These are phyloP conservation scores for Nasonia giraulti DNA, from an alignment of 1,140 invertebrate species.

Conservation along the genomic window DNA sequence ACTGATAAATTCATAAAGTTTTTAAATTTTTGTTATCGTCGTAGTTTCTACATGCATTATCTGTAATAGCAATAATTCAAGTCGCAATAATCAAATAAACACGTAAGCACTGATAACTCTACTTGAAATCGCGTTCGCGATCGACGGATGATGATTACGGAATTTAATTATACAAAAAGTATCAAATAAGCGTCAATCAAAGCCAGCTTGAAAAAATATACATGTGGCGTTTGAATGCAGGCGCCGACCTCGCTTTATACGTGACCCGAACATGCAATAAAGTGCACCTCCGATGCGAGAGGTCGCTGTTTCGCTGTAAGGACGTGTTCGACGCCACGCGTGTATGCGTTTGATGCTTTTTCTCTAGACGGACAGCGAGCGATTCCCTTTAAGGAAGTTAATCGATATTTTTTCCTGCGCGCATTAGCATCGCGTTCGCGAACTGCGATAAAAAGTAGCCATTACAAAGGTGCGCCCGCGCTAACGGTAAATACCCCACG, in stretches of 20 bases:
- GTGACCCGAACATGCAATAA: neutral
- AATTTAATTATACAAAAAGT: neutral
- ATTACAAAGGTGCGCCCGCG: neutral
- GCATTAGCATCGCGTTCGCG: neutral
- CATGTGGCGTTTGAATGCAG: neutral
- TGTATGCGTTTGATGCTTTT: no score
- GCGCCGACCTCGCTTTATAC: no score
- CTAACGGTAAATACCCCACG: neutral
- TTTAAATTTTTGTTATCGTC: no score
- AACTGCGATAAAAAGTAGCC: neutral
- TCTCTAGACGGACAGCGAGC: no score
- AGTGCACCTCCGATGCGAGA: neutral
- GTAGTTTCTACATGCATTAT: neutral
- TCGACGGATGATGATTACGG: no score
- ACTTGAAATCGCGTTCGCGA: no score
- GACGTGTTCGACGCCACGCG: no score
- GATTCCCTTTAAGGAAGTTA: neutral
- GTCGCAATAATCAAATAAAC: neutral
- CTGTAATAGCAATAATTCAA: neutral
- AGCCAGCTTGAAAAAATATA: neutral
- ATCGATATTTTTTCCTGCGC: neutral
- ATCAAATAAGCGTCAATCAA: neutral
- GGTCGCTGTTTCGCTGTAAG: no score
- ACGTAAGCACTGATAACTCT: neutral
- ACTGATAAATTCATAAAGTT: no score